A percentile compares a stretch with the other conserved stretches of the same genome.
phyloP scores from a whole-genome alignment of 2,888 invertebrate species.

The Keiferia lycopersicella region DNA sequence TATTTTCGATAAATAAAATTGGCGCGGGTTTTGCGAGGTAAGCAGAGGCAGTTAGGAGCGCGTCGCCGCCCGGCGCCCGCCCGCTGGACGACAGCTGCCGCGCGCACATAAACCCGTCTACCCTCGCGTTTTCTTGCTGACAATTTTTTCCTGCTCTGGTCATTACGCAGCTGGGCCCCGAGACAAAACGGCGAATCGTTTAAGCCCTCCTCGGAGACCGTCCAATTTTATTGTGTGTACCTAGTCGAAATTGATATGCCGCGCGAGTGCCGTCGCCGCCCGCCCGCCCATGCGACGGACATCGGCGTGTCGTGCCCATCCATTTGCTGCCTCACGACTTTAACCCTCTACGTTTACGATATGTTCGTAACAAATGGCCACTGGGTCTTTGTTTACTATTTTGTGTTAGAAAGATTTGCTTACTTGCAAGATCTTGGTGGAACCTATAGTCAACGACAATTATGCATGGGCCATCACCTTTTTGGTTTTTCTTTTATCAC shows the following conservation, averaged over 20 bases:
- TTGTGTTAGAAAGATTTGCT: not conserved
- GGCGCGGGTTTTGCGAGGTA: conserved; percentile 81
- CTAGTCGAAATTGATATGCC: conserved; percentile 80
- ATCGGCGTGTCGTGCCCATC: conserved; percentile 42
- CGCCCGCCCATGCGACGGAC: conserved; percentile 58
- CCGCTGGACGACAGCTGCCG: conserved; percentile 61
- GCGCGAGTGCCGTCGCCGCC: conserved; percentile 61
- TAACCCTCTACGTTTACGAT: not conserved
- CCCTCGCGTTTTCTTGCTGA: conserved; percentile 81
- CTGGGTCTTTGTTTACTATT: not conserved
- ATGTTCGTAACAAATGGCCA: not conserved
- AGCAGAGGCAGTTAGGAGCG: conserved; percentile 79
- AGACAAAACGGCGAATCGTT: conserved; percentile 82
- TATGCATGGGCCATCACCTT: too few species aligned
- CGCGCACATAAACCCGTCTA: conserved; percentile 79
- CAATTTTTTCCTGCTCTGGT: conserved; percentile 80
- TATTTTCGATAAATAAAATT: conserved; percentile 82
- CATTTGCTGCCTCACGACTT: conserved; percentile 57
- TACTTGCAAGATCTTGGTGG: too few species aligned
- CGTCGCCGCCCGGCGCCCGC: conserved; percentile 56
- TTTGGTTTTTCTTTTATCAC: too few species aligned
- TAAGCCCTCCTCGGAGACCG: conserved; percentile 80
- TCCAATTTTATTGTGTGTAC: conserved; percentile 80
- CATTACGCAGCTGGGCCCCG: conserved; percentile 81
- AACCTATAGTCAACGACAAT: too few species aligned